Percentiles rank a stretch among this genome's conserved stretches.
Evolutionary conservation across 92 coral and sea anemone species (phyloP).

Genomic region (Phenganax stokvisi): DNA sequence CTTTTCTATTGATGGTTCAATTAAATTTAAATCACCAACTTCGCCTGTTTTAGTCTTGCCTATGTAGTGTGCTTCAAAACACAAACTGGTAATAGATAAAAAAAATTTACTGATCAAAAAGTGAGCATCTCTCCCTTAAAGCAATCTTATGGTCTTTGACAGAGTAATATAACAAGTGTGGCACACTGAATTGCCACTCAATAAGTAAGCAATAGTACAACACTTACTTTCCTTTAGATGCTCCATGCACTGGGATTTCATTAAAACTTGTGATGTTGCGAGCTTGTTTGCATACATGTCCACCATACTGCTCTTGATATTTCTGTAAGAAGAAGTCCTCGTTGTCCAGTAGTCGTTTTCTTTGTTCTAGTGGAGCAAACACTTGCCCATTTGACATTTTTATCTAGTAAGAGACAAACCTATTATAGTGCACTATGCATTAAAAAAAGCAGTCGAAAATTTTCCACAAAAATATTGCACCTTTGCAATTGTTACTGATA

Average conservation of each 20-base stretch:
- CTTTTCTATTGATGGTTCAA: conserved; percentile 27
- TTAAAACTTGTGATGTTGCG: not conserved
- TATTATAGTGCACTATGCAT: not conserved
- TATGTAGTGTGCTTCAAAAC: conserved; percentile 30
- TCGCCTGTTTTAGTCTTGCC: conserved; percentile 37
- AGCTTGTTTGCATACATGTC: not conserved
- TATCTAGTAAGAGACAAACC: not conserved
- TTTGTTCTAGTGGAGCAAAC: conserved; percentile 19
- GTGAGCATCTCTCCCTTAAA: not conserved
- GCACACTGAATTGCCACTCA: not conserved
- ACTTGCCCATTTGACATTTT: conserved; percentile 29
- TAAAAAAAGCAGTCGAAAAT: too few relatives aligned
- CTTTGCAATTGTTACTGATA: conserved; percentile 30
- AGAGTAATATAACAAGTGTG: not conserved
- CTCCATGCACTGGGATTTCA: conserved; percentile 33
- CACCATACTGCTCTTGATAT: conserved; percentile 9
- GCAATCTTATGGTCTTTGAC: not conserved
- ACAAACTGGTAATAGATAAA: not conserved
- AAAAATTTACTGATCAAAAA: not conserved
- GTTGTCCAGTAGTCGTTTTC: conserved; percentile 11
- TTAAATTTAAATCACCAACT: conserved; percentile 24
- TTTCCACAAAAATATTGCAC: not conserved
- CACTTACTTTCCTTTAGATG: conserved; percentile 34
- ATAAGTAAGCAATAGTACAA: too few relatives aligned
- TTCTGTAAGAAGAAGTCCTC: conserved; percentile 31